A percentile compares a stretch with the other conserved stretches of the same genome.
Evolutionary conservation across 2,113 vertebrate genomes (phyloP).

Genomic region (Odontesthes bonariensis): DNA sequence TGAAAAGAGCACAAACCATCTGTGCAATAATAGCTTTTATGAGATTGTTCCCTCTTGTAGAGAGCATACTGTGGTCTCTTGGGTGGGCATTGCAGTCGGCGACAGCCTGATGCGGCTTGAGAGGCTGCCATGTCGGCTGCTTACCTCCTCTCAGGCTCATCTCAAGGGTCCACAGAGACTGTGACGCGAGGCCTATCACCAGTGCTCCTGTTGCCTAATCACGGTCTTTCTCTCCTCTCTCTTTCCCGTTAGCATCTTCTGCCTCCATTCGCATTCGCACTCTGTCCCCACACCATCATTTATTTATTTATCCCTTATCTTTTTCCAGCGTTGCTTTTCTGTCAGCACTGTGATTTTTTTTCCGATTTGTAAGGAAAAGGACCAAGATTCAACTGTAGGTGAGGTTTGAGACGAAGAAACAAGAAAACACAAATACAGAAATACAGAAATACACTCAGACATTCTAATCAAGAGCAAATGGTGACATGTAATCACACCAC

Average conservation of each 20-base stretch:
- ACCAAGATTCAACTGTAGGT: slow-evolving; percentile 58
- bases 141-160: slow-evolving; percentile 73
- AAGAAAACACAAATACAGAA: slow-evolving; percentile 4
- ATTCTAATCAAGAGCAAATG: background rate
- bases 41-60: slow-evolving; percentile 56
- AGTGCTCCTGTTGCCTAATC: slow-evolving; percentile 68
- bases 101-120: slow-evolving; percentile 82
- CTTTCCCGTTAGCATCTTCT: slow-evolving; percentile 48
- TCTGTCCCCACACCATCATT: slow-evolving; percentile 72
- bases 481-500: slow-evolving; percentile 2
- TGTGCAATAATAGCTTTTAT: slow-evolving; percentile 80
- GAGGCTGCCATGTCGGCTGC: slow-evolving; percentile 81
- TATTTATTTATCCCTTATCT: slow-evolving; percentile 76
- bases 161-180: slow-evolving; percentile 75
- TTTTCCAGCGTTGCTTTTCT: slow-evolving; percentile 51
- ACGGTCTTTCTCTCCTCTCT: slow-evolving; percentile 51
- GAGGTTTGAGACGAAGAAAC: slow-evolving; percentile 45
- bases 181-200: slow-evolving; percentile 65
- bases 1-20: slow-evolving; percentile 74
- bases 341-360: slow-evolving; percentile 57
- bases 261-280: slow-evolving; percentile 68
- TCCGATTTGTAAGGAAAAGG: slow-evolving; percentile 54
- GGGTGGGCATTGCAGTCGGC: slow-evolving; percentile 75
- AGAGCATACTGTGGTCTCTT: slow-evolving; percentile 59
- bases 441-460: slow-evolving; percentile 7